Evolutionary conservation across 2,797 vertebrate genomes (phyloP).

Genomic region (Manis crassicaudata): DNA sequence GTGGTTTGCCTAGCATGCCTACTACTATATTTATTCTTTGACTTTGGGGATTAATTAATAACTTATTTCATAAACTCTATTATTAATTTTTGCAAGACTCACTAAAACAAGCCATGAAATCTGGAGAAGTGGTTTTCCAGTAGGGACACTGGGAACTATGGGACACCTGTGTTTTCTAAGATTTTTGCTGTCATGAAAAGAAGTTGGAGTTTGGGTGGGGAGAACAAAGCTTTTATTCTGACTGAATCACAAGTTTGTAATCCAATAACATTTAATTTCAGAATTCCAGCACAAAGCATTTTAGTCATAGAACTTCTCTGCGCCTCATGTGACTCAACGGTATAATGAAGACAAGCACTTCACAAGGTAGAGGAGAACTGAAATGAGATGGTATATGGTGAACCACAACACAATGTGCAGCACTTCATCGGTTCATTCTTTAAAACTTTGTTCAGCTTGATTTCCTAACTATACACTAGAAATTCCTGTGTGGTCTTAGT

Average conservation of each 20-base stretch:
- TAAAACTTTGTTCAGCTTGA: neutral
- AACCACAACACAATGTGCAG: neutral
- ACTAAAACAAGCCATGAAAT: neutral
- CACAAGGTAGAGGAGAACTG: neutral
- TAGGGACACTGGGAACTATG: neutral
- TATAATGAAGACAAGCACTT: neutral
- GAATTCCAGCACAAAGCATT: neutral
- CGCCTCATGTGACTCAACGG: neutral
- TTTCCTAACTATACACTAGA: neutral
- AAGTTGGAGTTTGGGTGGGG: neutral
- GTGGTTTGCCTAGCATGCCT: neutral
- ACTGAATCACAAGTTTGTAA: neutral
- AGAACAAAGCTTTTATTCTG: neutral
- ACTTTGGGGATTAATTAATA: neutral
- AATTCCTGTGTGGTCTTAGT: neutral
- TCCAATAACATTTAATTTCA: conserved; percentile 10
- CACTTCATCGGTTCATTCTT: neutral
- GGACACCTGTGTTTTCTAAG: neutral
- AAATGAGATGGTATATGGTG: neutral
- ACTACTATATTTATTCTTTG: neutral
- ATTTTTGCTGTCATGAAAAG: neutral
- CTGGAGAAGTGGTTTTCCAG: neutral
- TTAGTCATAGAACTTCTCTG: neutral
- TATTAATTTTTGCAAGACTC: neutral
- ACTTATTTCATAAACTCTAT: neutral